Evolutionary conservation across 2,113 vertebrate species (phyloP).

Genomic region (Mus spicilegus): DNA sequence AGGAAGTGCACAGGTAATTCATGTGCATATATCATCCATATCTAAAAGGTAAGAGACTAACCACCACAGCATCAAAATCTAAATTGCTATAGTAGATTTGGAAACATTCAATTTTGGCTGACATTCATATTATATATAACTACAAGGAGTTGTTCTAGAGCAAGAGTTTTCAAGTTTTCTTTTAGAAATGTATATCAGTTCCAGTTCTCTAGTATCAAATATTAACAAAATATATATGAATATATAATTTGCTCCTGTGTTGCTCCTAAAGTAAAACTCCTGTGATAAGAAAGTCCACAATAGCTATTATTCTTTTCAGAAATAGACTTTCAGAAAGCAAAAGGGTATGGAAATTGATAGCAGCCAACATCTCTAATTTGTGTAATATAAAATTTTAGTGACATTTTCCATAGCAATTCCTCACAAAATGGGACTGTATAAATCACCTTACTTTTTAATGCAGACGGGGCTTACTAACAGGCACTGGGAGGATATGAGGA

Average conservation of each 20-base stretch:
- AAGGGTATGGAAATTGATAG: neutral
- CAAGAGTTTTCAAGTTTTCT: neutral
- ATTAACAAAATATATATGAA: neutral
- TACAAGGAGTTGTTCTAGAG: neutral
- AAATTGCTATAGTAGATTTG: neutral
- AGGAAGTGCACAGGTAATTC: neutral
- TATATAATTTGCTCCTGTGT: neutral
- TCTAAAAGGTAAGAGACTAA: neutral
- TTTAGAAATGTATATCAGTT: neutral
- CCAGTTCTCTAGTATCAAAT: neutral
- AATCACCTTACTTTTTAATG: slow-evolving; percentile 37
- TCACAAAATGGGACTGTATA: neutral
- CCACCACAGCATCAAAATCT: neutral
- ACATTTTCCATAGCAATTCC: neutral
- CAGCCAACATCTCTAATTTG: neutral
- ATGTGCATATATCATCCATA: neutral
- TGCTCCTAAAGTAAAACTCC: neutral
- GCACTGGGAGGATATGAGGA: neutral
- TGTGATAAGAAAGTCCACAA: neutral
- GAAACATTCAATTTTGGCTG: neutral
- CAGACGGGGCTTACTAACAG: neutral
- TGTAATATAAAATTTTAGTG: neutral
- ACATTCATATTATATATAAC: slow-evolving; percentile 27
- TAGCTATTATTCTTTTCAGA: neutral
- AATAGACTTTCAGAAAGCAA: neutral